Base-by-base conservation (phyloP, 2,797 vertebrate species). In the Miichthys miiuy region DNA sequence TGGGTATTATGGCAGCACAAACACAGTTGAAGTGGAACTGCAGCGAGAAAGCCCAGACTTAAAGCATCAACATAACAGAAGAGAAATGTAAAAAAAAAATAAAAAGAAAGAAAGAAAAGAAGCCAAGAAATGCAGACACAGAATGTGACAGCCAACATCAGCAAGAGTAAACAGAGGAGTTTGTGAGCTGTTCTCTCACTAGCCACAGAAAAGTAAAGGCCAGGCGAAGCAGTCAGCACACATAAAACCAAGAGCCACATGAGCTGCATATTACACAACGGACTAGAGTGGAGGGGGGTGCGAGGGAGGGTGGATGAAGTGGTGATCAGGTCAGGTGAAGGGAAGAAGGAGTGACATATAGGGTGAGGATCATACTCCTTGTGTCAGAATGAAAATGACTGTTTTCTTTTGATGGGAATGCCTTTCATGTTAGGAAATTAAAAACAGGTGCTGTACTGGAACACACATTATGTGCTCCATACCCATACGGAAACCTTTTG, bases 381-480 rank as follows among this genome's bases (percentile, higher is more conserved):
- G 77, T 96, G 96, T 96, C 95, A 96, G 90, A 94, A 94, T 94
- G 81, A 95, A 97, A 97, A 96, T 94, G 55, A 94, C 91, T 96
- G 95, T 96, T 96, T 95, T 82, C 96, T 96, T 98, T 97, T 97
- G 96, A 98, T 97, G 96, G 95, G 89, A 94, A 95, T 94, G 93
- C 94, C 97, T 99, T 98, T 99, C 95, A 99, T 97, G 97, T 97
- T 94, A 93, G 96, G 96, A 98, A 98, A 99, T 98, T 94, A 94
- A 96, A 98, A 98, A 93, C 98, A 98, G 97, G 97, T 98, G 97
- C 94, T 61, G 83, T 65, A 88, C 90, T 96, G 96, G 97, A 96
- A 95, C 96, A 95, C 96, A 97, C 94, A 96, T 95, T 94, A 94
- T 92, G 93, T 91, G 90, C 90, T 94, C 94, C 94, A 94, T 96